Conservation (phyloP, 1,140 invertebrate genomes). For the Diachasmimorpha longicaudata region DNA sequence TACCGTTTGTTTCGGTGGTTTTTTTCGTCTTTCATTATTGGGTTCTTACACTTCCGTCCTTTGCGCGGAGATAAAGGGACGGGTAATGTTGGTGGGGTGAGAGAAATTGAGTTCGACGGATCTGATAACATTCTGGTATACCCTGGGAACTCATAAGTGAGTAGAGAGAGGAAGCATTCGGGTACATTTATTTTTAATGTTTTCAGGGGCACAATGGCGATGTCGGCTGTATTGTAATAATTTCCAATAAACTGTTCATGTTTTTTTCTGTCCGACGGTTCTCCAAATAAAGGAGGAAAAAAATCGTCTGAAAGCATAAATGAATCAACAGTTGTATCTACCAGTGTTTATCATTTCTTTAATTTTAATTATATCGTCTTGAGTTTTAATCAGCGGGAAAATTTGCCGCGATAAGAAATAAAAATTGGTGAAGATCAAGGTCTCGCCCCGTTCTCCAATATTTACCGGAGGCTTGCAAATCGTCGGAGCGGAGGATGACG, state of each 20-base stretch:
- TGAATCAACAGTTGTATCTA: background rate
- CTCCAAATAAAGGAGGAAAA: background rate
- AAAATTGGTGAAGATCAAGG: background rate
- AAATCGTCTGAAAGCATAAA: background rate
- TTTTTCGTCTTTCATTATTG: background rate
- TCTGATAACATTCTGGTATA: no score
- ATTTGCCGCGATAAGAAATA: background rate
- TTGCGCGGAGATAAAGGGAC: background rate
- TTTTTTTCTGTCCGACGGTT: background rate
- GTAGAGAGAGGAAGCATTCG: no score
- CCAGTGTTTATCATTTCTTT: background rate
- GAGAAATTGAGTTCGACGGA: no score
- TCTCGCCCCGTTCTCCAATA: background rate
- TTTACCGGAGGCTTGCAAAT: background rate
- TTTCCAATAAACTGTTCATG: no score
- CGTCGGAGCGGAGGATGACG: background rate
- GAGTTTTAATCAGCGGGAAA: background rate
- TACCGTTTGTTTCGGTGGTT: conserved; percentile 14
- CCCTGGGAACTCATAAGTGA: no score
- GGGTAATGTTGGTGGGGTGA: no score
- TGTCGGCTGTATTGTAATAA: no score
- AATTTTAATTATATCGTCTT: background rate
- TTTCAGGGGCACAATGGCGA: no score
- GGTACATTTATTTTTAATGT: no score
- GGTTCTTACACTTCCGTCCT: background rate